Conservation (phyloP, 2,113 vertebrate genomes). For the Phalacrocorax brasilianus region DNA sequence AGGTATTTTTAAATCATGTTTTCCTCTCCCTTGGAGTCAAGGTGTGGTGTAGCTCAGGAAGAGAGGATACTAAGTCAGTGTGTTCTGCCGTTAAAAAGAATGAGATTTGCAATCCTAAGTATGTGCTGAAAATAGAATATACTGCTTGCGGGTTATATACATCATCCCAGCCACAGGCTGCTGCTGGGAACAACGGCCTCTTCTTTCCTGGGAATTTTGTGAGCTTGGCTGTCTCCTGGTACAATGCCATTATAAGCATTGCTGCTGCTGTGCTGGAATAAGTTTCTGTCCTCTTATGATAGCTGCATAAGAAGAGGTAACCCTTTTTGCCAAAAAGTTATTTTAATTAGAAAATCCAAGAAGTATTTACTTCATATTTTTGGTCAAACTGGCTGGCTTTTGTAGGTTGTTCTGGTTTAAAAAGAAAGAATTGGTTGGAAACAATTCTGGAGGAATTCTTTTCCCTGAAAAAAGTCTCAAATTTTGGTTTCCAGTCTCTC, state of each 20-base stretch:
- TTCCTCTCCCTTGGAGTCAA: background rate
- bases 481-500: background rate
- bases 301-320: background rate
- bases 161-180: background rate
- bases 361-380: background rate
- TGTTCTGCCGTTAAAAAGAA: background rate
- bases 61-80: background rate
- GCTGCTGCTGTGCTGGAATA: background rate
- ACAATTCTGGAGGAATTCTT: background rate
- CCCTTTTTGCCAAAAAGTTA: background rate
- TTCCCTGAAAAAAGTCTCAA: background rate
- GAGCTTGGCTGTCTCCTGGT: slow-evolving; percentile 27
- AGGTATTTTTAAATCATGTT: background rate
- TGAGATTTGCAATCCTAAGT: background rate
- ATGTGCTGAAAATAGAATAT: slow-evolving; percentile 26
- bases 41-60: background rate
- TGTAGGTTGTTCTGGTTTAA: background rate
- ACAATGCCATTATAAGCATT: background rate
- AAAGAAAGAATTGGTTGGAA: background rate
- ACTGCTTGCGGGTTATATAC: background rate
- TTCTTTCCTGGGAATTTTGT: slow-evolving; percentile 18
- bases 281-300: background rate
- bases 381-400: background rate
- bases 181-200: background rate
- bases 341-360: background rate